Base-by-base conservation (phyloP, 2,797 vertebrate genomes). In the Onychomys arenicola region DNA sequence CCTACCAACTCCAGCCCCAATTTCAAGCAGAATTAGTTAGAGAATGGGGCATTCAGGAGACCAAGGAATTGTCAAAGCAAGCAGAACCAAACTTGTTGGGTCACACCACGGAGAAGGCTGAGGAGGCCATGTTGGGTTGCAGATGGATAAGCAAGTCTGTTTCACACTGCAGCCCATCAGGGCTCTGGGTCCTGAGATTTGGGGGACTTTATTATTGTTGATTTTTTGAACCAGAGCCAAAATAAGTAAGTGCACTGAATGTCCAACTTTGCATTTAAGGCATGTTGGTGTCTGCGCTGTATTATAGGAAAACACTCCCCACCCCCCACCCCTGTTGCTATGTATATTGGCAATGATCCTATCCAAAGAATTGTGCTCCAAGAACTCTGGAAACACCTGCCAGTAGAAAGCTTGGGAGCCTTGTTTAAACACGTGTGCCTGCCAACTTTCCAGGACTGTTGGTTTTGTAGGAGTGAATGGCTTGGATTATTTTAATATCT, bases 321-420 rank as follows among this genome's bases (percentile, higher is more conserved):
- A 29, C 10, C 40, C 55, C 65, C 25, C 25, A 29, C 21, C 86
- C 77, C 96, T 92, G 98, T 99, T 99, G 98, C 98, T 99, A 98
- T 99, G 98, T 98, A 98, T 97, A 97, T 98, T 99, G 98, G 99
- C 98, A 98, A 91, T 93, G 94, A 94, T 98, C 98, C 98, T 98
- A 98, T 97, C 97, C 97, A 97, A 98, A 98, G 98, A 98, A 98
- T 97, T 98, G 97, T 98, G 98, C 98, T 98, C 98, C 98, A 98
- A 98, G 98, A 98, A 97, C 97, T 98, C 98, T 99, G 98, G 98
- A 98, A 99, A 98, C 99, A 99, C 99, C 98, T 99, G 98, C 98
- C 98, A 99, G 98, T 97, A 98, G 98, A 98, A 98, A 98, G 97
- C 98, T 99, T 98, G 98, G 98, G 98, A 99, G 98, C 96, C 98